phyloP scores from a whole-genome alignment of 2,888 invertebrate genomes.

The Adelognathus sp. region DNA sequence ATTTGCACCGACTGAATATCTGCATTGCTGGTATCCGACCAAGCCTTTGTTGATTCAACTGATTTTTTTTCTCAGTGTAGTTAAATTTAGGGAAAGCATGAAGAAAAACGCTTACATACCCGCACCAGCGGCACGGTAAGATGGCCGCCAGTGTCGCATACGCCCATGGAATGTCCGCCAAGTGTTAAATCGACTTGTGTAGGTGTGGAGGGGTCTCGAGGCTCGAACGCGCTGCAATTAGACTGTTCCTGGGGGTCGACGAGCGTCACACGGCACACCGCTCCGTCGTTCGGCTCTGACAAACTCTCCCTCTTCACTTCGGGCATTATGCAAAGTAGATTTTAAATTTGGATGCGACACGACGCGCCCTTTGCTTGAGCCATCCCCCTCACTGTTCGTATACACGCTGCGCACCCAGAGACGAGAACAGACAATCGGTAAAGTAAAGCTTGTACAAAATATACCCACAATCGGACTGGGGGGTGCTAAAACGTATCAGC shows the following conservation, averaged over 20 bases:
- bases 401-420: background rate
- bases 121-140: constrained; percentile 27
- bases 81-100: background rate
- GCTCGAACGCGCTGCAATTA: constrained; percentile 78
- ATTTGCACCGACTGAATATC: too few relatives aligned
- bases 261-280: constrained; percentile 60
- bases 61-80: background rate
- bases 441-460: constrained; percentile 1
- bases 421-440: background rate
- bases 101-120: background rate
- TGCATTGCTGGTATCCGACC: too few relatives aligned
- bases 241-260: constrained; percentile 70
- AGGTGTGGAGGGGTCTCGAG: constrained; percentile 77
- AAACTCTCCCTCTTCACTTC: constrained; percentile 54
- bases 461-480: constrained; percentile 7
- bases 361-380: constrained; percentile 34
- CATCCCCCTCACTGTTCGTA: background rate
- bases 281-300: background rate
- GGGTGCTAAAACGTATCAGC: constrained; percentile 39
- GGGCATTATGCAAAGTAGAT: constrained; percentile 80
- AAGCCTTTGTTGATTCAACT: too few relatives aligned
- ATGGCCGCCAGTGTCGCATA: constrained; percentile 29
- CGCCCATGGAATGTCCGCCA: constrained; percentile 53
- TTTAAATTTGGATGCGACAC: constrained; percentile 79
- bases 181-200: constrained; percentile 74